Base-by-base conservation (phyloP, 2,113 vertebrate genomes). In the Cygnus buccinator region DNA sequence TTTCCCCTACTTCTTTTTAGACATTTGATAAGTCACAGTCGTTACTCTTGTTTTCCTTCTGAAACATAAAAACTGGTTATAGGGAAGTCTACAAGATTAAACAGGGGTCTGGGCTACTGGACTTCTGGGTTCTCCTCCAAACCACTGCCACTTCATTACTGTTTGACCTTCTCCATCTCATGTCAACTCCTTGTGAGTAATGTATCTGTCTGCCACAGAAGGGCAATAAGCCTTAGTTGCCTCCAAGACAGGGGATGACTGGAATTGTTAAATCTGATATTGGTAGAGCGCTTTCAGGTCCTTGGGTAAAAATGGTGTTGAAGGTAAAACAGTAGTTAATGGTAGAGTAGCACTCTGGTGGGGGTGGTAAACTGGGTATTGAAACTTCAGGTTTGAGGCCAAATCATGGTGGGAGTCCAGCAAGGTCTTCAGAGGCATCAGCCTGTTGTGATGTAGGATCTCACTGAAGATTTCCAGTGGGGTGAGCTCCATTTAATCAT, bases 121-220 rank as follows among this genome's bases (percentile, higher is more conserved):
- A 76, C 84, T 94, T 54, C 57, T 16, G 81, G 21, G 63, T 94
- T 94, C 90, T 94, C 9, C 77, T 85, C 74, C 87, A 93, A 72
- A 89, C 91, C 84, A 54, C n/a, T 55, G 44, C 84, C 54, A 74
- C 94, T 94, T 91, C 62, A 70, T 96, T 95, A 94, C 46, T 89
- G 66, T 62, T 80, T 95, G 94, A 85, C 95, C 92, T 95, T 96
- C 83, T 59, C 74, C 52, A 39, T 87, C 84, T 92, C 39, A 3
- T 41, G 50, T 75, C 80, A 84, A 0, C 62, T 86, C 62, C 6
- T 15, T 39, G 26, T 92, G 89, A 83, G 78, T 59, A 31, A 93
- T 93, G 67, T 18, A 28, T 55, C 43, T 84, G 41, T 68, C 62
- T 91, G 70, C 55, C 63, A 74, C 57, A 55, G 80, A 83, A 91